Base-by-base conservation (phyloP, 2,113 vertebrate genomes). In the Cavia aperea region DNA sequence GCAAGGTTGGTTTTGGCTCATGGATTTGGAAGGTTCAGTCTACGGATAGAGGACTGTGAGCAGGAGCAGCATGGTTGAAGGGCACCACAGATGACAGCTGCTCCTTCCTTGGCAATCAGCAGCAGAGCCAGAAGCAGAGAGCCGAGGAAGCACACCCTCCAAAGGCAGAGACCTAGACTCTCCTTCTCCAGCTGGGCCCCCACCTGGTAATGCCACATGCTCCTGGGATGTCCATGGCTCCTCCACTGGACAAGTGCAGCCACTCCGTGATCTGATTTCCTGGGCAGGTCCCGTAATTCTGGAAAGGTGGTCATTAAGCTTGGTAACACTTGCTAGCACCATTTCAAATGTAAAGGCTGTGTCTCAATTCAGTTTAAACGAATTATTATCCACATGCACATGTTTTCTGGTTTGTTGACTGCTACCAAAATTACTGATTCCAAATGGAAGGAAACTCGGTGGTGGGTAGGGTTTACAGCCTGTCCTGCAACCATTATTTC, bases 201-300 rank as follows among this genome's bases (percentile, higher is more conserved):
- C 39, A 13, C 9, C 39, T 46, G 23, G 7, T 24, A 26, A 39
- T 26, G 11, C 36, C 39, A 24, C 72, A 26, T 11, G 19, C 72
- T 46, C 39, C 39, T 24, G n/a, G 21, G 19, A 5, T 0, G 21
- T 24, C n/a, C 8, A 21, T 7, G 70, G 18, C 33, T 39, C 31
- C 21, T 11, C 70, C n/a, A 2, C 7, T 23, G 21, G n/a, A 24
- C 1, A 4, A 73, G 70, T 2, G 2, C 21, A 43, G 70, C 70
- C 7, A 4, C 9, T 24, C n/a, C 39, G 43, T 1, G 10, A 10
- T 39, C 70, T 10, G 21, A 4, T 65, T 21, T 0, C 9, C n/a
- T 24, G n/a, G 23, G 36, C n/a, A 43, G 70, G 36, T 4, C 39
- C 70, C 21, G 4, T 24, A 11, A 13, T 11, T 39, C 19, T 19